Percentiles rank a stretch among this genome's conserved stretches.
Evolutionary conservation across 2,888 invertebrate genomes (phyloP).

Genomic region (Cotesia congregata): DNA sequence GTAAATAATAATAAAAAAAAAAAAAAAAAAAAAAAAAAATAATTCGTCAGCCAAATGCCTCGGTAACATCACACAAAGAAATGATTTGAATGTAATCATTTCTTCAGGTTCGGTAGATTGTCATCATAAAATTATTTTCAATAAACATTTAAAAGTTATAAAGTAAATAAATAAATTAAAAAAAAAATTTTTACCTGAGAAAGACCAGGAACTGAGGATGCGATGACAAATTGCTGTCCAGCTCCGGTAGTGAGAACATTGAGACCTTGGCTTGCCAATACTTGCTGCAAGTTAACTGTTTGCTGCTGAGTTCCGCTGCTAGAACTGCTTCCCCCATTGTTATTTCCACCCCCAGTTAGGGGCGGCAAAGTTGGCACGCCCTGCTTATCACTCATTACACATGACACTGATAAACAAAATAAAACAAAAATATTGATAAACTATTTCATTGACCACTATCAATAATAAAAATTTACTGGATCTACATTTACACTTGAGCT

Average conservation of each 20-base stretch:
- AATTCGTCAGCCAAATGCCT: conserved; percentile 69
- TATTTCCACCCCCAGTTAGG: conserved; percentile 68
- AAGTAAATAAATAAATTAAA: background rate
- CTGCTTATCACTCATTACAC: conserved; percentile 70
- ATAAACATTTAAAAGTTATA: background rate
- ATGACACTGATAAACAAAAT: conserved; percentile 58
- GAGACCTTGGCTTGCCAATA: conserved; percentile 67
- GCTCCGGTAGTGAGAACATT: conserved; percentile 67
- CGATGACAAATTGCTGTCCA: conserved; percentile 69
- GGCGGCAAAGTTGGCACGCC: conserved; percentile 67
- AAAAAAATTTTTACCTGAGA: conserved; percentile 68
- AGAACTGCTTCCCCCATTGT: conserved; percentile 61
- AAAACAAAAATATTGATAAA: conserved; percentile 19
- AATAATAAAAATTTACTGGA: background rate
- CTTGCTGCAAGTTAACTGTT: conserved; percentile 67
- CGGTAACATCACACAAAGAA: conserved; percentile 52
- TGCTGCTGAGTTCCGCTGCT: conserved; percentile 60
- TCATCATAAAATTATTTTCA: conserved; percentile 47
- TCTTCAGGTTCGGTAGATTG: conserved; percentile 56
- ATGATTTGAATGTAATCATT: conserved; percentile 53
- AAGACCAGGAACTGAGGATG: conserved; percentile 71
- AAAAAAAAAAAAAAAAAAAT: conserved; percentile 13
- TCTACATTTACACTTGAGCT: no score
- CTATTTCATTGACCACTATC: background rate
- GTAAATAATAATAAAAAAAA: no score